Evolutionary conservation across 2,113 vertebrate species (phyloP), one percentile per base, ranked within the genome.

Genomic region (Myocastor coypus): DNA sequence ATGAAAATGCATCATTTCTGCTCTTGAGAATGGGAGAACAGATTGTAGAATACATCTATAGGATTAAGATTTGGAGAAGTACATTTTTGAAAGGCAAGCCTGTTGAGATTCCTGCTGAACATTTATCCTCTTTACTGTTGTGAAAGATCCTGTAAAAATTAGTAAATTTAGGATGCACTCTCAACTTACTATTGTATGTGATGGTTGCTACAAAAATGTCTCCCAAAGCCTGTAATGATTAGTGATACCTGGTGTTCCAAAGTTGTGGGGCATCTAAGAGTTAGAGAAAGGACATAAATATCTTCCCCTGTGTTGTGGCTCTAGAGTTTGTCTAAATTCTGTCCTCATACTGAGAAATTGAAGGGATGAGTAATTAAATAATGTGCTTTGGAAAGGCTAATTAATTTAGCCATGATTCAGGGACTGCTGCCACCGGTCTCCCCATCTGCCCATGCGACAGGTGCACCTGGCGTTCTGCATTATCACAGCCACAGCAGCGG

Each of bases 381-480:
- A 97, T 96, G 46, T 94, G 68, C 92, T 92, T 96, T 90, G 77
- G 87, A 92, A 95, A 96, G 84, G 78, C 89, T 97, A 97, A 97
- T 98, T 97, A 97, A 96, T 96, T 97, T 98, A 97, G 50, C 94
- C 93, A 85, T 94, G 95, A 95, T 73, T 96, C 68, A 83, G 90
- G 57, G 78, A 69, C 92, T 93, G 94, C 96, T 61, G 95, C 94
- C 93, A 88, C 96, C 22, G n/a, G 90, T 97, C 61, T 96, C 78
- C 73, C 97, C 97, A 98, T 98, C 97, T 98, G 97, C 96, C 83
- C 34, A 46, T 42, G 83, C 20, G 71, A 95, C 97, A 96, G 97
- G 96, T 83, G 24, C 92, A 94, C 95, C 92, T 96, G 97, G 93
- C 94, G 34, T 71, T 96, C 1, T 1, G 82, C 85, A 95, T 97